phyloP scores from a whole-genome alignment of 2,113 vertebrate genomes.

The Sturnira hondurensis region DNA sequence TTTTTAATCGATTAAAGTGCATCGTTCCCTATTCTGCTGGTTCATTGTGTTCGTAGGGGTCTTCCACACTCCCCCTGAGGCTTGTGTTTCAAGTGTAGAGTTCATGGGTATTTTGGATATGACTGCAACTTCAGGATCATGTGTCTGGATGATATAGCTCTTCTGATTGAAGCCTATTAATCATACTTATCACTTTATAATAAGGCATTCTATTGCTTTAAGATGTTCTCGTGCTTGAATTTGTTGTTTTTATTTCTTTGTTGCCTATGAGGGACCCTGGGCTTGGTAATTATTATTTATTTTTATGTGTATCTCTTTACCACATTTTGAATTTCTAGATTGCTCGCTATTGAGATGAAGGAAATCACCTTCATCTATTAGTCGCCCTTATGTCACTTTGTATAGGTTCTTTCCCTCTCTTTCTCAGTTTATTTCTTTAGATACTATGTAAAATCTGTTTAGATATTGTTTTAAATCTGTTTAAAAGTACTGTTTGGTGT shows the following conservation, averaged over 20 bases:
- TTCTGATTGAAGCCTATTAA: not conserved
- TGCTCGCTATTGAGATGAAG: not conserved
- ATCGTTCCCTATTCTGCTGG: conserved; percentile 50
- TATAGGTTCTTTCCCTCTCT: not conserved
- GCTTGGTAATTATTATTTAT: not conserved
- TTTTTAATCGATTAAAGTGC: conserved; percentile 71
- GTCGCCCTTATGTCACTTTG: not conserved
- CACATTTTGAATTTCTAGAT: conserved; percentile 26
- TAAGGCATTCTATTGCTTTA: not conserved
- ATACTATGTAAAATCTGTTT: not conserved
- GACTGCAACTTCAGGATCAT: not conserved
- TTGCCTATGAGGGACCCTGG: not conserved
- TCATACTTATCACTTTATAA: not conserved
- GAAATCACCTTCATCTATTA: not conserved
- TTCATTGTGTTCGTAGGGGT: not conserved
- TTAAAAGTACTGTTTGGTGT: not conserved
- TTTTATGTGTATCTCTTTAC: not conserved
- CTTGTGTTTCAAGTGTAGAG: not conserved
- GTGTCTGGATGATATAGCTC: not conserved
- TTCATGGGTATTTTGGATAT: not conserved
- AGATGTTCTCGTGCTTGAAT: not conserved
- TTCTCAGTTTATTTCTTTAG: not conserved
- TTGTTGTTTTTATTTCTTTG: conserved; percentile 3
- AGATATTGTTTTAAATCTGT: not conserved
- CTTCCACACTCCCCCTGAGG: not conserved